Conservation (phyloP, 1,140 invertebrate species). For the Solen grandis region DNA sequence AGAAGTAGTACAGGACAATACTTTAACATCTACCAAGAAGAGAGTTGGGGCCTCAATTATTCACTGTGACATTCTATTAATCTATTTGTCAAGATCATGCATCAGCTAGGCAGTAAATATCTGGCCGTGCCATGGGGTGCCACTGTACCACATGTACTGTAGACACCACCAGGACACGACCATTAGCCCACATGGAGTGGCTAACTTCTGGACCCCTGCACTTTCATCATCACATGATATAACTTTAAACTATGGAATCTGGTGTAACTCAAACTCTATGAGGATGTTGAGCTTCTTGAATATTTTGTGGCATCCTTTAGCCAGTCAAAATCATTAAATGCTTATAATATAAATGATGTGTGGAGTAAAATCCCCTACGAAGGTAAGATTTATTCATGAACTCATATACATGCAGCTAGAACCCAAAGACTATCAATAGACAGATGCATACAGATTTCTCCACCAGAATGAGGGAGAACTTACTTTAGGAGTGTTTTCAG, state of each 20-base stretch:
- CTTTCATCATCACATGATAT: constrained; percentile 45
- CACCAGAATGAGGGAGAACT: too few relatives aligned
- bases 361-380: too few relatives aligned
- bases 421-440: too few relatives aligned
- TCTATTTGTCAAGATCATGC: constrained; percentile 10
- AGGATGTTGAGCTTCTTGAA: too few relatives aligned
- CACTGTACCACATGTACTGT: constrained; percentile 50
- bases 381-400: too few relatives aligned
- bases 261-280: too few relatives aligned
- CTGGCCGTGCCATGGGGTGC: background rate
- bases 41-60: constrained; percentile 38
- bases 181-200: constrained; percentile 47
- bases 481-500: constrained; percentile 43
- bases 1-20: too few relatives aligned
- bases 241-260: background rate
- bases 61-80: constrained; percentile 50
- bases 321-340: too few relatives aligned
- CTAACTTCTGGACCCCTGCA: constrained; percentile 58
- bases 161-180: background rate
- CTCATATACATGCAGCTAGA: too few relatives aligned
- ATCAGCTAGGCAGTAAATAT: constrained; percentile 43
- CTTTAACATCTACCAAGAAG: constrained; percentile 27
- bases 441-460: too few relatives aligned
- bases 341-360: too few relatives aligned
- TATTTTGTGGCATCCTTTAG: too few relatives aligned